Base-by-base conservation (phyloP, 1,140 invertebrate species). In the Solen grandis region DNA sequence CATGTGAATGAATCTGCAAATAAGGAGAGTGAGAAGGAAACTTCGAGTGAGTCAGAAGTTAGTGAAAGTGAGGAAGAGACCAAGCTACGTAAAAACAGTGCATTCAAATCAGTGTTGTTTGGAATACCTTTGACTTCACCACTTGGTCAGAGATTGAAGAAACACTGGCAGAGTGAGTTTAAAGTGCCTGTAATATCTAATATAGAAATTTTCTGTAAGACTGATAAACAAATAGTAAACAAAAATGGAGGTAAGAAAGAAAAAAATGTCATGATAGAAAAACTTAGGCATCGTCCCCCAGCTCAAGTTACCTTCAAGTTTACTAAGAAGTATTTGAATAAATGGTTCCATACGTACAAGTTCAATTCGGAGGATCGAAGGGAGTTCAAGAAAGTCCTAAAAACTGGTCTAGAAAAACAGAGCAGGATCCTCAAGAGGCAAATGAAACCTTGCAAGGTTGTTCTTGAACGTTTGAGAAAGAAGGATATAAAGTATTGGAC, bases 61-160 rank as follows among this genome's bases (percentile, higher is more conserved):
- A 63, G 60, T 36, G 14, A 27, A 22, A 22, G 31, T 68, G 50
- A 55, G 19, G 59, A 50, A 36, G 38, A 13, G 35, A 16, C 54
- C 3, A 31, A 63, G 19, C 46, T 5, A 57, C 68, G 41, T 22
- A 76, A 76, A 63, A n/a, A n/a, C n/a, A 52, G 54, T 16, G 60
- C 62, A 36, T 66, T 63, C 54, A 76, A 76, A 33, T 66, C 60
- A 1, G 62, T 63, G 16, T 66, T 76, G 22, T 52, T 76, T 36
- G 74, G 74, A 14, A 76, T 76, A 33, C 74, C 74, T 66, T 52
- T 76, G 29, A 76, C 74, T 35, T 76, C 74, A 22, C 74, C 74
- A 33, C 46, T 76, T 14, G 74, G 74, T 33, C 74, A 76, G 57
- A 50, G 74, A 31, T 29, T 76, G 5, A 76, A 76, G 33, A 76